Evolutionary conservation across 2,797 vertebrate genomes (phyloP).

Genomic region (Garrulus glandarius): DNA sequence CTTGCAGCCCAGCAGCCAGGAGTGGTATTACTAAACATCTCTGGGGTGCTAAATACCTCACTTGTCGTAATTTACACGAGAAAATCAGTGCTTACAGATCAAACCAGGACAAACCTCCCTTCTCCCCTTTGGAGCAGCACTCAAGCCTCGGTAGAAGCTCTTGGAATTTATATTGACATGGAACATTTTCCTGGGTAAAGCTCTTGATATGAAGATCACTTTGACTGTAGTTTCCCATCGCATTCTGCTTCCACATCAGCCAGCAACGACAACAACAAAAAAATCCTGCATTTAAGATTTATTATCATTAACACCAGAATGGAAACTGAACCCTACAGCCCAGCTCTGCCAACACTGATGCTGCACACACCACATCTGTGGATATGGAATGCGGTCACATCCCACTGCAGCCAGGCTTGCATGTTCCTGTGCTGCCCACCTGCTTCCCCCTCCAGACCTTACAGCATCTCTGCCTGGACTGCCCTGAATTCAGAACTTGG

Average conservation of each 20-base stretch:
- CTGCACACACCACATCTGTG: rapidly evolving
- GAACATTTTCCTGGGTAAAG: neutral
- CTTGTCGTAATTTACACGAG: rapidly evolving
- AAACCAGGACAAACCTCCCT: neutral
- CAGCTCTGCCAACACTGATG: rapidly evolving
- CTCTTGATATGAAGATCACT: neutral
- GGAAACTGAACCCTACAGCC: neutral
- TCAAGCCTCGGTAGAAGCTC: neutral
- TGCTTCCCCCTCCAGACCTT: rapidly evolving
- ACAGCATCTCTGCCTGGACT: neutral
- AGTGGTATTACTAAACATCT: neutral
- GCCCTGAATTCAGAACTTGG: neutral
- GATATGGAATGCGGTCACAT: rapidly evolving
- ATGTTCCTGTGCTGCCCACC: rapidly evolving
- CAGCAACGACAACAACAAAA: neutral
- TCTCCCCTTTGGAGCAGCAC: rapidly evolving
- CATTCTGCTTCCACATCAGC: neutral
- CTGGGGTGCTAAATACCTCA: neutral
- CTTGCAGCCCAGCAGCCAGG: neutral
- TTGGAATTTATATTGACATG: neutral
- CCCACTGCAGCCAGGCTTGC: neutral
- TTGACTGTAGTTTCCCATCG: neutral
- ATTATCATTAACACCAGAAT: rapidly evolving
- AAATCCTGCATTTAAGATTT: neutral
- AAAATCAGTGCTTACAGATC: neutral